Evolutionary conservation across 1,140 invertebrate genomes (phyloP), one percentile per base, ranked within the genome.

Genomic region (Aphelinus atriplicis): DNA sequence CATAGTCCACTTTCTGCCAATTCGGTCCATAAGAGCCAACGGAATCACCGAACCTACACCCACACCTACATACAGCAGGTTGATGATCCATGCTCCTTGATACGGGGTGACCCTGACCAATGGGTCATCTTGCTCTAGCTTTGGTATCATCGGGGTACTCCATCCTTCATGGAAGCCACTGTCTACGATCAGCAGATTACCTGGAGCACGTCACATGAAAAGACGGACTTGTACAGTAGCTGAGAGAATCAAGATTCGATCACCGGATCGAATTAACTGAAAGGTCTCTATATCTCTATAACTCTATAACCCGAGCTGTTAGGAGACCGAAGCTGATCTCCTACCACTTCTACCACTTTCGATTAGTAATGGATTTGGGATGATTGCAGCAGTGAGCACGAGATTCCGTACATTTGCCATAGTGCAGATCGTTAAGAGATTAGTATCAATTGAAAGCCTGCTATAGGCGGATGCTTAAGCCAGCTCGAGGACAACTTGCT

Each of bases 1-100:
- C 55, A 92, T 81, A 0, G 90, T 89, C 62, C 84, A 80, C 80
- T 90, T 91, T 58, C 92, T 81, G 5, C 92, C 92, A 71, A 90
- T 81, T 64, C 87, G 88, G 78, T 92, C 91, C 80, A 92, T 87
- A 26, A 85, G 65, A 47, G 89, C 56, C 60, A 80, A 89, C 89
- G 67, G 92, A 73, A 81, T 78, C 10, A 86, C 26, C n/a, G 86
- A 84, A 46, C 86, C 86, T 0, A 88, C 67, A 4, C 81, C 84
- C 42, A 86, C 82, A 4, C 87, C 87, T 1, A 87, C 79, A 71
- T 87, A 87, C 78, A 88, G 76, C 48, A 87, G 78, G 80, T 87
- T 87, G 63, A 88, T 83, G 5, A 86, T 74, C 81, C 84, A 83
- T n/a, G 79, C 81, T 7, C 82, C 73, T 65, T 87, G 79, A 64